Evolutionary conservation across 92 coral and sea anemone genomes (phyloP).

Genomic region (Zoanthus gigantus): DNA sequence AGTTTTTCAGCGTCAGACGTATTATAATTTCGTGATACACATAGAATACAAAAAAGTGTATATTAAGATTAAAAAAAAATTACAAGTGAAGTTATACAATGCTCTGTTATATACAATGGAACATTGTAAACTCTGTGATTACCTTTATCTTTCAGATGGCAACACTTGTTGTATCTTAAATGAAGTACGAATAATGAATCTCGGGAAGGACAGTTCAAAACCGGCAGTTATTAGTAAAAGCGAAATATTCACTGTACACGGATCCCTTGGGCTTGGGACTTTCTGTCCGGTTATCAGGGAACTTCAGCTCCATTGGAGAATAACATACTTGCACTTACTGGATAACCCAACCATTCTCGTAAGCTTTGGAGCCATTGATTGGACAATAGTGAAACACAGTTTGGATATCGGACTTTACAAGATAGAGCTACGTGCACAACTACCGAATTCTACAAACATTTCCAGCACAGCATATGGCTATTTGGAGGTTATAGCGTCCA

Average conservation of each 20-base stretch:
- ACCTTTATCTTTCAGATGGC: not conserved
- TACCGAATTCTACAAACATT: not conserved
- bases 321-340: not conserved
- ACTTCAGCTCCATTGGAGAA: constrained; percentile 14
- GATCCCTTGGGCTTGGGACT: constrained; percentile 15
- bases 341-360: not conserved
- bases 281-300: not conserved
- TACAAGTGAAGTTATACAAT: no score
- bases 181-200: constrained; percentile 28
- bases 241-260: constrained; percentile 21
- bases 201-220: not conserved
- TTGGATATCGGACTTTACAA: constrained; percentile 41
- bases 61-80: no score
- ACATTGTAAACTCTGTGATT: no score
- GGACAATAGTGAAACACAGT: constrained; percentile 27
- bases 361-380: not conserved
- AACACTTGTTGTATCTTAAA: constrained; percentile 24
- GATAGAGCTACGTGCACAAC: constrained; percentile 27
- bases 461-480: constrained; percentile 25
- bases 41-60: no score
- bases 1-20: no score
- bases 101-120: not conserved
- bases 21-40: no score
- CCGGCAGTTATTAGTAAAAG: constrained; percentile 1
- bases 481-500: constrained; percentile 32